A percentile compares a stretch with the other conserved stretches of the same genome.
Evolutionary conservation across 2,888 invertebrate genomes (phyloP).

Genomic region (Pilophorus perplexus): DNA sequence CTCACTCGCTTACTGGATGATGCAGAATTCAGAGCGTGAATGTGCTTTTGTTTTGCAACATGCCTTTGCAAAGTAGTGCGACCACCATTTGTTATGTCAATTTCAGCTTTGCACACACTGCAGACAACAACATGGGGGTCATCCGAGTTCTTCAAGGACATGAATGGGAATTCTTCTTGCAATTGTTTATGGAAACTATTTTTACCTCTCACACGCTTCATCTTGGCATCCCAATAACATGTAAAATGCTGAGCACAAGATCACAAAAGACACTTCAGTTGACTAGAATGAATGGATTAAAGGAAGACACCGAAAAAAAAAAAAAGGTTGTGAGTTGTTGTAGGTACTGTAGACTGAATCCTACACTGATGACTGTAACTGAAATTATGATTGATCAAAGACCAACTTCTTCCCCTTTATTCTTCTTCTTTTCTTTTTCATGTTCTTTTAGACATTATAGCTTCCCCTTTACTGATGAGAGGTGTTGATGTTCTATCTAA

Average conservation of each 20-base stretch:
- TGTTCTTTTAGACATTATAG: too few species aligned
- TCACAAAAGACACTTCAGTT: too few species aligned
- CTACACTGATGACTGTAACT: too few species aligned
- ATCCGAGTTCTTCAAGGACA: neutral
- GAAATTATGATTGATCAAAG: too few species aligned
- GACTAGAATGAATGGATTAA: too few species aligned
- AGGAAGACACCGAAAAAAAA: too few species aligned
- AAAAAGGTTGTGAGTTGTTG: too few species aligned
- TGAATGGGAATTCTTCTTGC: slow-evolving; percentile 13
- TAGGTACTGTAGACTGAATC: too few species aligned
- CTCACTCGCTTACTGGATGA: neutral
- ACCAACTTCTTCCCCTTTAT: too few species aligned
- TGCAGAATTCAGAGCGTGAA: slow-evolving; percentile 2
- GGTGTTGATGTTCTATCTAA: too few species aligned
- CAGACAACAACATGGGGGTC: slow-evolving; percentile 8
- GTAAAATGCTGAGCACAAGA: slow-evolving; percentile 1
- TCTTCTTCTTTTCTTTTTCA: too few species aligned
- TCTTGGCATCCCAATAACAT: neutral
- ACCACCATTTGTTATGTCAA: neutral
- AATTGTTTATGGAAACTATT: slow-evolving; percentile 2
- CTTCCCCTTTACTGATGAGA: too few species aligned
- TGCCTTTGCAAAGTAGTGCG: neutral
- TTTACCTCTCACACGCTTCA: slow-evolving; percentile 10
- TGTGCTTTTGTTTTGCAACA: slow-evolving; percentile 1
- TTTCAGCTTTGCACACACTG: slow-evolving; percentile 8